Evolutionary conservation across 92 coral and sea anemone genomes (phyloP), one percentile per base, ranked within the genome.

Genomic region (Epizoanthus ramosus): DNA sequence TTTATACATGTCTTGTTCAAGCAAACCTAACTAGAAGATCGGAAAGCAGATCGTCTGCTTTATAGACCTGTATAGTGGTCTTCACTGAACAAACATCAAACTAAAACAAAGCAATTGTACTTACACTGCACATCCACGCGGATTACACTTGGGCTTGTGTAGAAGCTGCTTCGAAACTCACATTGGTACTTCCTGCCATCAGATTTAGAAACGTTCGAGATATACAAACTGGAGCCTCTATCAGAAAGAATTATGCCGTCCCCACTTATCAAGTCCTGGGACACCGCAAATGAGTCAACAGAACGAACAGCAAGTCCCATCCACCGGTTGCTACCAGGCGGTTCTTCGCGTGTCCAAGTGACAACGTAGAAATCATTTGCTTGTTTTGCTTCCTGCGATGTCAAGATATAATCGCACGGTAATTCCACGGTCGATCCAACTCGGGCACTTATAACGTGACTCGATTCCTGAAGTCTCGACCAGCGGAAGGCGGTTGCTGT

Each of bases 161-260:
- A 87, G 58, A 87, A 87, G 35, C 87, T 87, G 80, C 87, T 87
- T 23, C 74, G 79, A 14, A 87, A 23, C 45, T 87, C 90, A 74
- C 90, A 87, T 25, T 82, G 90, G 43, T 87, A 87, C 25, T 67
- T 74, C 0, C 86, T 79, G 9, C 80, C 75, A 63, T 83, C 85
- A 43, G 64, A 37, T 18, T 19, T 68, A 13, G 69, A 71, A 66
- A 87, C 79, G 63, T 67, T 82, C 5, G 67, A 69, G 35, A 87
- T 74, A 25, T 57, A 43, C 79, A 87, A 64, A 4, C 86, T 72
- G 47, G 82, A 64, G 73, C 82, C 82, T 3, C 12, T 75, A 25
- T 66, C 15, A 1, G 69, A 64, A 21, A 63, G 52, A 73, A 21
- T 47, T 3, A 63, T 68, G 5, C 37, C 74, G 45, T 75, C 70